Conservation (phyloP, 2,113 vertebrate genomes). For the Nannospalax galili region DNA sequence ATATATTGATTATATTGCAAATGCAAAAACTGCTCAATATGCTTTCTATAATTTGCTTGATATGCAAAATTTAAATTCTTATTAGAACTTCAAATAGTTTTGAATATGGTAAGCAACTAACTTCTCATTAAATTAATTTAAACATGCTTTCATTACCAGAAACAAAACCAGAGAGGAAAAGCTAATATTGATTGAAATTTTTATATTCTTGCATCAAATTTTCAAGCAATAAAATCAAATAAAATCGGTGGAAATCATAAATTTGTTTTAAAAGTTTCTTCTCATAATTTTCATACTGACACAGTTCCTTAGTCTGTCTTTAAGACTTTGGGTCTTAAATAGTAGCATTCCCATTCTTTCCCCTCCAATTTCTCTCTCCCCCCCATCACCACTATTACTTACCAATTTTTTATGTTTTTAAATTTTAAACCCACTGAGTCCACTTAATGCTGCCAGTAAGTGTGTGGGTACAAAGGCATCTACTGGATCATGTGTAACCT, state of each 20-base stretch:
- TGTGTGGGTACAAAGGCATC: too few relatives aligned
- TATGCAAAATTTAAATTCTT: not conserved
- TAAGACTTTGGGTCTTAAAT: too few relatives aligned
- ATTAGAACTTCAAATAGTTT: not conserved
- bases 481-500: too few relatives aligned
- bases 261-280: not conserved
- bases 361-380: too few relatives aligned
- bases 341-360: too few relatives aligned
- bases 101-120: conserved; percentile 22
- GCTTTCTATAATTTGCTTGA: not conserved
- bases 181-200: not conserved
- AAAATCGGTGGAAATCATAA: not conserved
- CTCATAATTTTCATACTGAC: too few relatives aligned
- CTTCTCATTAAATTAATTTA: not conserved
- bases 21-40: not conserved
- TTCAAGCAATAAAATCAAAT: not conserved
- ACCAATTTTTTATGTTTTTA: too few relatives aligned
- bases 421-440: too few relatives aligned
- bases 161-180: not conserved
- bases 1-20: not conserved
- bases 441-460: too few relatives aligned
- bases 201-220: too few relatives aligned
- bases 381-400: too few relatives aligned
- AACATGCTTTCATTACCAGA: not conserved
- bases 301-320: too few relatives aligned